Conservation (phyloP, 2,888 invertebrate species). For the Aricia artaxerxes region DNA sequence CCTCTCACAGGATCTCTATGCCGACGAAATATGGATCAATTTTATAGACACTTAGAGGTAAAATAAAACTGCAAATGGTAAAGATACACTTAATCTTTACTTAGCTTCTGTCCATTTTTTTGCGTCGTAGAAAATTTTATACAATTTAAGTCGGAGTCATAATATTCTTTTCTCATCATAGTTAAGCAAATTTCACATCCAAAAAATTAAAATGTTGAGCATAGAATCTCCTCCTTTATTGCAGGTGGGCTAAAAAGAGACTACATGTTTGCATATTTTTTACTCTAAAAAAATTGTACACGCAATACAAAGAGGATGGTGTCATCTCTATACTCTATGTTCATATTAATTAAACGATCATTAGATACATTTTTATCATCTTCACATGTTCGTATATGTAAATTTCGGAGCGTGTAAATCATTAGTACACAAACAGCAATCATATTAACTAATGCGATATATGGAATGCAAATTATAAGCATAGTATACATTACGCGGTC, state of each 20-base stretch:
- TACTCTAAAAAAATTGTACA: background rate
- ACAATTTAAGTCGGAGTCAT: background rate
- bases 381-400: background rate
- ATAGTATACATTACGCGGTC: conserved; percentile 21
- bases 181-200: no score
- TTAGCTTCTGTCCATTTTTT: background rate
- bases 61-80: background rate
- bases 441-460: conserved; percentile 1
- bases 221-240: no score
- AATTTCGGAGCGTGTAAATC: background rate
- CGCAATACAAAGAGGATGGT: no score
- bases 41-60: background rate
- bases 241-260: no score
- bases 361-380: conserved; percentile 3
- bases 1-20: background rate
- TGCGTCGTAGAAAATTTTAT: background rate
- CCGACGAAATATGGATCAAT: background rate
- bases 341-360: background rate
- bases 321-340: background rate
- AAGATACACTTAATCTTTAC: background rate
- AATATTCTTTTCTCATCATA: background rate
- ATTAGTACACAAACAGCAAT: conserved; percentile 7
- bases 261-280: background rate
- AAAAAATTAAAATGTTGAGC: no score
- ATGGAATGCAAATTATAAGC: conserved; percentile 13